These are phyloP conservation scores for Drosophila ezoana DNA, from an alignment of 2,888 invertebrate species.

Conservation along the genomic window DNA sequence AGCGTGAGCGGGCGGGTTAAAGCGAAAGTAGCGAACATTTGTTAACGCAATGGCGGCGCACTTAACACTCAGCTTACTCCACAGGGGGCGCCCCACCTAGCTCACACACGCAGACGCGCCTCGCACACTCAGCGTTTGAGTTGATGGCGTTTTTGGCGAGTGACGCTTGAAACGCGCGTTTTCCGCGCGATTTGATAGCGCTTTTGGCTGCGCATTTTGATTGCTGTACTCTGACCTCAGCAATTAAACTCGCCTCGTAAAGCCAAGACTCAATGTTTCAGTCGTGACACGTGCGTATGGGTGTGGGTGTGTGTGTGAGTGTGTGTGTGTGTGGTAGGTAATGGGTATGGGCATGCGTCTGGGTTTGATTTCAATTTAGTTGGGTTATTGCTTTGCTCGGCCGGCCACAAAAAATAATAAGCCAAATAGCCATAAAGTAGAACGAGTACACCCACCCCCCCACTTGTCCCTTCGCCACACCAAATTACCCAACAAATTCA, in stretches of 20 bases:
- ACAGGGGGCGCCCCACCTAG: background rate
- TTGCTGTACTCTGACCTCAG: constrained; percentile 50
- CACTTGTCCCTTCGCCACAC: background rate
- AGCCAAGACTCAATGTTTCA: constrained; percentile 28
- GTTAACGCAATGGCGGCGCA: constrained; percentile 65
- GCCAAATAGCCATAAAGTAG: constrained; percentile 61
- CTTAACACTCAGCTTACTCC: constrained; percentile 65
- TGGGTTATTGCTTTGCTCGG: constrained; percentile 65
- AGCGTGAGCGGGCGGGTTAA: constrained; percentile 1
- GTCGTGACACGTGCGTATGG: constrained; percentile 44
- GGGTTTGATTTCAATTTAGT: constrained; percentile 77
- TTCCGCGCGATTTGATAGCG: constrained; percentile 76
- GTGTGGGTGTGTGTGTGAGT: background rate
- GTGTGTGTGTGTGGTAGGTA: background rate
- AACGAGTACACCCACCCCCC: constrained; percentile 28
- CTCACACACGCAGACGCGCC: background rate
- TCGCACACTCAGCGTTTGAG: constrained; percentile 36
- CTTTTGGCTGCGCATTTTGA: constrained; percentile 69
- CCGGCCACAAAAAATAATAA: constrained; percentile 62
- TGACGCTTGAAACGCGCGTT: constrained; percentile 49
- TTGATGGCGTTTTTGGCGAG: constrained; percentile 62
- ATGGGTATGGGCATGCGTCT: constrained; percentile 17
- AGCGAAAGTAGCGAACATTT: constrained; percentile 43
- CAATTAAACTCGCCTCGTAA: constrained; percentile 73
- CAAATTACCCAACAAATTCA: constrained; percentile 15